Evolutionary conservation across 2,888 invertebrate species (phyloP).

Genomic region (Stenoptilia bipunctidactyla): DNA sequence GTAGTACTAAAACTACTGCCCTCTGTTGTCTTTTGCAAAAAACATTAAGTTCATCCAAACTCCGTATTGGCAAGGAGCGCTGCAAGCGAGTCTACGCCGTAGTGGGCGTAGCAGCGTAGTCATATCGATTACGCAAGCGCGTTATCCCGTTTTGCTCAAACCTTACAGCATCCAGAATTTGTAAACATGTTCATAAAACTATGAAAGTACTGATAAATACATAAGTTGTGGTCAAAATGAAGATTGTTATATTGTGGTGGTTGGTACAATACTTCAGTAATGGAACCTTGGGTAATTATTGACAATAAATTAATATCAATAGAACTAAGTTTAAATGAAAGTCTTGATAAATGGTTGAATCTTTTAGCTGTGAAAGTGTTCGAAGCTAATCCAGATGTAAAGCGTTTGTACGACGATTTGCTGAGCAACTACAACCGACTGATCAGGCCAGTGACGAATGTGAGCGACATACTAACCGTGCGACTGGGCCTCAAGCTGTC

Average conservation of each 20-base stretch:
- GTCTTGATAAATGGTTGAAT: background rate
- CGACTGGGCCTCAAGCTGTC: constrained; percentile 91
- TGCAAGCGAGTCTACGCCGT: constrained; percentile 6
- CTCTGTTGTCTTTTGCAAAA: no score
- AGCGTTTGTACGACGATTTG: constrained; percentile 95
- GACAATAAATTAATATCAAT: background rate
- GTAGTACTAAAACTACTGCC: no score
- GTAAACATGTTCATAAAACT: constrained; percentile 27
- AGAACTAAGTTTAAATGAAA: no score
- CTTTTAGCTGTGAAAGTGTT: constrained; percentile 50
- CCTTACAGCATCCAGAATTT: constrained; percentile 21
- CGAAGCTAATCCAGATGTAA: constrained; percentile 94
- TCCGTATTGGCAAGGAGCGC: constrained; percentile 1
- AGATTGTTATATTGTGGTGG: constrained; percentile 17
- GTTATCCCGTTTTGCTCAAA: constrained; percentile 15
- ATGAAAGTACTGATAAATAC: no score
- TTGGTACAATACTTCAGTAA: background rate
- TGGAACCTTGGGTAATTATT: background rate
- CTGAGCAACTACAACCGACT: constrained; percentile 95
- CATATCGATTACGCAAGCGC: constrained; percentile 61
- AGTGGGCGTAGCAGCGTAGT: constrained; percentile 10
- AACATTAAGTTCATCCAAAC: constrained; percentile 1
- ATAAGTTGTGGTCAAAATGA: constrained; percentile 29
- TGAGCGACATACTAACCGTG: constrained; percentile 92
- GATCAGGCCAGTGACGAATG: constrained; percentile 93